phyloP scores from a whole-genome alignment of 37 sponge, comb jelly and placozoan species.

The Bolinopsis microptera region DNA sequence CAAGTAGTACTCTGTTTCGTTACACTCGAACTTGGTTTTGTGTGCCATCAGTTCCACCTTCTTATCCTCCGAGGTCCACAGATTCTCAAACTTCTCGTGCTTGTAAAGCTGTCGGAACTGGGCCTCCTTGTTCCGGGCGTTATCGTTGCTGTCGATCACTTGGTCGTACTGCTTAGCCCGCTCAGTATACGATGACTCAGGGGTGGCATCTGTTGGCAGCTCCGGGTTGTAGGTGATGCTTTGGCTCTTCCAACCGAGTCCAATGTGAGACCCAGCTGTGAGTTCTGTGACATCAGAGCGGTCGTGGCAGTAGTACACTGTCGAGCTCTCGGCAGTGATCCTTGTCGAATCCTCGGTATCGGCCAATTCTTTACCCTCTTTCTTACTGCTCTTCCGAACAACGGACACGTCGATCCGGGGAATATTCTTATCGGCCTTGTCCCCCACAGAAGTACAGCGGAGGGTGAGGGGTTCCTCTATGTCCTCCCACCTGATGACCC shows the following conservation, averaged over 20 bases:
- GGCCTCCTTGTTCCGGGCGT: background rate
- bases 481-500: conserved; percentile 6
- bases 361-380: background rate
- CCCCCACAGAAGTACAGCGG: background rate
- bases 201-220: background rate
- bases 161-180: background rate
- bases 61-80: conserved; percentile 33
- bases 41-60: conserved; percentile 53
- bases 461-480: background rate
- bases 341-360: background rate
- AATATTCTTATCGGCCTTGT: background rate
- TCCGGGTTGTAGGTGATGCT: background rate
- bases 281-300: background rate
- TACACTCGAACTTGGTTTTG: background rate
- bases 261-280: conserved; percentile 56
- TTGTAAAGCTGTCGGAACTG: conserved; percentile 26
- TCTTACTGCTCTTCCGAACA: background rate
- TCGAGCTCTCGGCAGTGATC: background rate
- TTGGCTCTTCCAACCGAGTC: conserved; percentile 41
- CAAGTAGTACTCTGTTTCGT: conserved; percentile 32
- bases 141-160: background rate
- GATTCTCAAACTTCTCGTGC: background rate
- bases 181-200: background rate
- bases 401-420: conserved; percentile 56
- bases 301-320: conserved; percentile 27